These are phyloP conservation scores for Cantharis nigra DNA, from an alignment of 2,888 invertebrate genomes.

Conservation along the genomic window DNA sequence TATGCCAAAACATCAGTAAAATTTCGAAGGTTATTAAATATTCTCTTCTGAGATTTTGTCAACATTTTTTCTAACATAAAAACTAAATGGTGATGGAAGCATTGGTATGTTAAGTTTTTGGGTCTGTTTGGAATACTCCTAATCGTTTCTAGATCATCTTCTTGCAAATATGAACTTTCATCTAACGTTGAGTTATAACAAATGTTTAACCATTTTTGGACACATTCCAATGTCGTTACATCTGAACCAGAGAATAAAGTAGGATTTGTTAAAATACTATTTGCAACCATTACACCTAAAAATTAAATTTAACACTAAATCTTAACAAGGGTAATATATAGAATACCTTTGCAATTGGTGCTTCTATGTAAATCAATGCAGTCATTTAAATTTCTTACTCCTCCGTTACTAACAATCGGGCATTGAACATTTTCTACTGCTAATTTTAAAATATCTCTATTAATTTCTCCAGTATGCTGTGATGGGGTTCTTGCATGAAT, in stretches of 20 bases:
- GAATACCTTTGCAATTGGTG: constrained; percentile 73
- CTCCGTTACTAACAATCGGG: constrained; percentile 93
- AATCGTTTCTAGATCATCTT: neutral
- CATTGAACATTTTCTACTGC: constrained; percentile 74
- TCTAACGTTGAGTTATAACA: constrained; percentile 60
- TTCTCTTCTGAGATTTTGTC: constrained; percentile 69
- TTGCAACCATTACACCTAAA: constrained; percentile 86
- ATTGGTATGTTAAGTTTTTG: constrained; percentile 71
- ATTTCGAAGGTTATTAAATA: constrained; percentile 78
- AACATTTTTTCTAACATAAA: constrained; percentile 91
- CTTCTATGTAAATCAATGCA: constrained; percentile 67
- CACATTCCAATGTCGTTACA: constrained; percentile 74
- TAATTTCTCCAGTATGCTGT: constrained; percentile 75
- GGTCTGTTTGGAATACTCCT: constrained; percentile 58
- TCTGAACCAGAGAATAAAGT: constrained; percentile 78
- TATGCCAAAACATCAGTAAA: constrained; percentile 73
- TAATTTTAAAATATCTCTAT: constrained; percentile 71
- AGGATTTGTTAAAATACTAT: constrained; percentile 89
- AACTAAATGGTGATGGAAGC: constrained; percentile 94
- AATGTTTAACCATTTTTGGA: constrained; percentile 81
- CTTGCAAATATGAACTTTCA: constrained; percentile 20
- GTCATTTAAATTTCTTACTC: constrained; percentile 75
- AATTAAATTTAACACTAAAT: neutral
- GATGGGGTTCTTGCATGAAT: constrained; percentile 90
- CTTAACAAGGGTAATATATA: neutral